phyloP scores from a whole-genome alignment of 2,888 invertebrate species.

The Mellilla xanthometata region DNA sequence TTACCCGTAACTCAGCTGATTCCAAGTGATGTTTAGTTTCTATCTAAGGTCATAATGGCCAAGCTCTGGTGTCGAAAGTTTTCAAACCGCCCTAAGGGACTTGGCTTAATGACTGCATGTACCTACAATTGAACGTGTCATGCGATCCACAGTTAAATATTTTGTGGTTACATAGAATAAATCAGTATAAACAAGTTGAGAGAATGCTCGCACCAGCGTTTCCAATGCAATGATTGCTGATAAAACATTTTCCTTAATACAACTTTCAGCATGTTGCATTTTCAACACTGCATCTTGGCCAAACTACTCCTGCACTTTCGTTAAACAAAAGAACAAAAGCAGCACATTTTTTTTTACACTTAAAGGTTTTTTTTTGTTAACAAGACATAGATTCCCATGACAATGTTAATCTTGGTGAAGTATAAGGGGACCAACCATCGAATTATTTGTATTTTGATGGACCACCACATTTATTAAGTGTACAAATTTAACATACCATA shows the following conservation, averaged over 20 bases:
- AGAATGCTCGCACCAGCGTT: conserved; percentile 67
- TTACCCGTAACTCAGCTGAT: no score
- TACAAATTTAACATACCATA: no score
- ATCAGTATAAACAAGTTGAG: conserved; percentile 77
- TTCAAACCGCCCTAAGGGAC: no score
- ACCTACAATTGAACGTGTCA: no score
- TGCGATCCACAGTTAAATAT: no score
- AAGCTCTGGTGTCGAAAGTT: no score
- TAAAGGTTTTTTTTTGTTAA: conserved; percentile 49
- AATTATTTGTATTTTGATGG: no score
- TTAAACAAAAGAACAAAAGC: conserved; percentile 61
- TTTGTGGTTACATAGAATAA: conserved; percentile 79
- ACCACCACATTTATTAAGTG: no score
- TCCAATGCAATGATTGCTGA: conserved; percentile 57
- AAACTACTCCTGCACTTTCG: conserved; percentile 52
- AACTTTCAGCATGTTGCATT: conserved; percentile 52
- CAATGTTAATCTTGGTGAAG: conserved; percentile 59
- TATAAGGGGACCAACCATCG: no score
- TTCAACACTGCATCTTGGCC: conserved; percentile 48
- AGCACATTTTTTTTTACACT: conserved; percentile 55
- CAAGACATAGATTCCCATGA: conserved; percentile 59
- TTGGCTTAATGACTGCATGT: no score
- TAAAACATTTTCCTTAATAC: conserved; percentile 62
- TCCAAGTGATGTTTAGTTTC: no score
- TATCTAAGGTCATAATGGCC: no score